phyloP scores from a whole-genome alignment of 35 echinoderm and acorn worm genomes.

The Nesometra sesokonis region DNA sequence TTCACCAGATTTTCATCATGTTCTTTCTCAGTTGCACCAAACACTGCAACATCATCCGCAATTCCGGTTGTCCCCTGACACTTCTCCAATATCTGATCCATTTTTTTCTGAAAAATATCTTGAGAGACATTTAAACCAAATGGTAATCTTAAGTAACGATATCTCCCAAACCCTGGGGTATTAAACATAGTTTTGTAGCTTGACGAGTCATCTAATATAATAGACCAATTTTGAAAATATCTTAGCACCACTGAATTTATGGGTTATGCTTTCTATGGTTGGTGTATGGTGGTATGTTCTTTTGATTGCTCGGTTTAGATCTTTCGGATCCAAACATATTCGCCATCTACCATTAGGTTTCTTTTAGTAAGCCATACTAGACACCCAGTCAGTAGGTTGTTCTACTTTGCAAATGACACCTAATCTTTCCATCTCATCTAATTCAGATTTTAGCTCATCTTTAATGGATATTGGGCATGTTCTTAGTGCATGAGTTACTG shows the following conservation, averaged over 20 bases:
- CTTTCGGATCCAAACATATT: too few species aligned
- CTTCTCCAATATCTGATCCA: slow-evolving; percentile 17
- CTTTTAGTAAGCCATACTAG: too few species aligned
- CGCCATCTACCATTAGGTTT: too few species aligned
- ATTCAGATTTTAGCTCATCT: too few species aligned
- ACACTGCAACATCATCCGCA: slow-evolving; percentile 38
- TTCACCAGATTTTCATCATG: slow-evolving; percentile 1
- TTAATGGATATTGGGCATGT: too few species aligned
- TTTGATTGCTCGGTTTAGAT: slow-evolving; percentile 32
- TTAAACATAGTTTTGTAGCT: slow-evolving; percentile 20
- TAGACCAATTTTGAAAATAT: slow-evolving; percentile 14
- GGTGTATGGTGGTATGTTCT: background rate
- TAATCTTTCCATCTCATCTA: too few species aligned
- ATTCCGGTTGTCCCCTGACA: slow-evolving; percentile 53
- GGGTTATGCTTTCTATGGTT: background rate
- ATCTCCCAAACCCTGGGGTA: slow-evolving; percentile 38
- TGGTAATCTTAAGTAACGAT: background rate
- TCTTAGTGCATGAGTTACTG: too few species aligned
- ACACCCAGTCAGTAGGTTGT: too few species aligned
- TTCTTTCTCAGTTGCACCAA: too few species aligned
- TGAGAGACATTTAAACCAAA: slow-evolving; percentile 39
- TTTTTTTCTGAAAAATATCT: slow-evolving; percentile 52
- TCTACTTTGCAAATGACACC: too few species aligned
- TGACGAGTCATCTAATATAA: background rate
- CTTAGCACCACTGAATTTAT: background rate